Percentiles rank a stretch among this genome's conserved stretches.
Evolutionary conservation across 2,113 vertebrate genomes (phyloP).

Genomic region (Camelus bactrianus): DNA sequence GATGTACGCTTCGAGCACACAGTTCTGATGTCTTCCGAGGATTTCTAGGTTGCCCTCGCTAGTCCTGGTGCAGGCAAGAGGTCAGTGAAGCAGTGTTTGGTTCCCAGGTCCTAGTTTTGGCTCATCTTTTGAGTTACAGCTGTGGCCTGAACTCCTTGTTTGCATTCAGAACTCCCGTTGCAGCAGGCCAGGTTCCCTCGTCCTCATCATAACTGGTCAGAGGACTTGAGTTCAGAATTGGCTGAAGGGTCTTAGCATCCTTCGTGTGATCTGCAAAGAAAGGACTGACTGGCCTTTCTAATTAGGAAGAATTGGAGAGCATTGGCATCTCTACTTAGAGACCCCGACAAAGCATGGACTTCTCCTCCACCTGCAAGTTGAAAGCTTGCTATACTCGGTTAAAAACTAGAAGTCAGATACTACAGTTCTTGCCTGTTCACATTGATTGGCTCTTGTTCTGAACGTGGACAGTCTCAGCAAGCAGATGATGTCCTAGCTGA

Average conservation of each 20-base stretch:
- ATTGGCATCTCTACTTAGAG: not conserved
- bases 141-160: not conserved
- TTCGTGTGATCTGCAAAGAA: not conserved
- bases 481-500: not conserved
- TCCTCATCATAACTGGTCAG: not conserved
- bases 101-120: not conserved
- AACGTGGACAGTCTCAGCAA: not conserved
- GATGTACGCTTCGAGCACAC: rapidly evolving
- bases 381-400: not conserved
- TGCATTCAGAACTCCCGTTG: rapidly evolving
- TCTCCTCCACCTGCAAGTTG: not conserved
- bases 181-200: not conserved
- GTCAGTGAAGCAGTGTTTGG: rapidly evolving
- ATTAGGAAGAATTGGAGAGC: not conserved
- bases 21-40: not conserved
- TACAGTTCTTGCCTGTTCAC: not conserved
- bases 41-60: rapidly evolving
- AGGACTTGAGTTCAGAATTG: not conserved
- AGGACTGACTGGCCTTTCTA: not conserved
- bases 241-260: not conserved
- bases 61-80: not conserved
- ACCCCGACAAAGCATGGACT: not conserved
- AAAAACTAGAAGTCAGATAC: not conserved
- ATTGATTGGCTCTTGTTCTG: not conserved
- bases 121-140: rapidly evolving